Conservation (phyloP, 2,797 vertebrate species). For the Epinephelus malabaricus region DNA sequence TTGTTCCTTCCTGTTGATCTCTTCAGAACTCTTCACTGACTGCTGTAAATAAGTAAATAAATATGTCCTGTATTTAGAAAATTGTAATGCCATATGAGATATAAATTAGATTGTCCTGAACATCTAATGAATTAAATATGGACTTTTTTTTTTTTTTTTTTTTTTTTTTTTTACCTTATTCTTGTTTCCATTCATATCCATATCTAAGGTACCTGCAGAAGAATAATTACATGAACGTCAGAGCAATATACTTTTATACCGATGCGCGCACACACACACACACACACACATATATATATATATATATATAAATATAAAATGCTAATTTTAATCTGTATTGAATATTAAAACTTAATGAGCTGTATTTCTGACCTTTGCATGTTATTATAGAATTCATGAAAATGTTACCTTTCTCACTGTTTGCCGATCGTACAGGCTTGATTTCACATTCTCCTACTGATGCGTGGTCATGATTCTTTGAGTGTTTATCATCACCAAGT, state of each 20-base stretch:
- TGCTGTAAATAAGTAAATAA: background rate
- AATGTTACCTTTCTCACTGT: background rate
- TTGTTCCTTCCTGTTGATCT: background rate
- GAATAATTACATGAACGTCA: background rate
- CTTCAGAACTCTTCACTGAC: no score
- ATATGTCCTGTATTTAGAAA: background rate
- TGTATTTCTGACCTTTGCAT: no score
- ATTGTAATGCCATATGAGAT: background rate
- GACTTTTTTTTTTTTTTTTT: background rate
- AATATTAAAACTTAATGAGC: no score
- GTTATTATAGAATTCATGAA: no score
- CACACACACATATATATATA: no score
- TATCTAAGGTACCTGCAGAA: background rate
- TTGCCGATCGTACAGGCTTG: background rate
- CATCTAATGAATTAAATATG: rapidly evolving
- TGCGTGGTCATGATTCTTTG: background rate
- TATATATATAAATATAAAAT: no score
- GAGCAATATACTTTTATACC: no score
- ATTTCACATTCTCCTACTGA: background rate
- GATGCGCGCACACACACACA: no score
- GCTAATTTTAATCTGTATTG: no score
- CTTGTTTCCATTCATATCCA: background rate
- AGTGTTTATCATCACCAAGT: background rate
- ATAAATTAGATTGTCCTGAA: background rate
- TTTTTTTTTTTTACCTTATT: conserved; percentile 2